A percentile compares a stretch with the other conserved stretches of the same genome.
phyloP scores from a whole-genome alignment of 2,797 vertebrate genomes.

The Sparus aurata region DNA sequence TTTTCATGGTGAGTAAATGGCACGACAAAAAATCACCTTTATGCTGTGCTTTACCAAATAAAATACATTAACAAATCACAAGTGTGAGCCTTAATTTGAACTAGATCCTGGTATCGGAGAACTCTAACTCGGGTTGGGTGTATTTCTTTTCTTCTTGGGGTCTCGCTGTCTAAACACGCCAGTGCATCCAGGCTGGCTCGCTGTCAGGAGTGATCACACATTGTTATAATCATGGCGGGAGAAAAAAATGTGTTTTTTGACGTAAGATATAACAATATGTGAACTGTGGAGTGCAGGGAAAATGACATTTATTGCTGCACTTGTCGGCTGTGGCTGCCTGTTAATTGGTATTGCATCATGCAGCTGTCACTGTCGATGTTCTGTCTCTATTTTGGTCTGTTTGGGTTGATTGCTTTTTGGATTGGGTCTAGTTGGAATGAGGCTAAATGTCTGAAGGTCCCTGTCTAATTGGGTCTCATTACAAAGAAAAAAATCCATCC shows the following conservation, averaged over 20 bases:
- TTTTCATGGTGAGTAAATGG: not conserved
- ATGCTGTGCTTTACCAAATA: not conserved
- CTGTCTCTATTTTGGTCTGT: not conserved
- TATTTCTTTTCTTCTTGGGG: not conserved
- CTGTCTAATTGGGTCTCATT: slow-evolving; percentile 4
- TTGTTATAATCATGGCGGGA: not conserved
- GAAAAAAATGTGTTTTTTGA: not conserved
- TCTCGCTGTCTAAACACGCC: not conserved
- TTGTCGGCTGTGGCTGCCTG: not conserved
- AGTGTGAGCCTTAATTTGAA: not conserved
- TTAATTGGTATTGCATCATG: slow-evolving; percentile 10
- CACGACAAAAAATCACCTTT: not conserved
- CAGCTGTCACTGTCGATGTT: slow-evolving; percentile 15
- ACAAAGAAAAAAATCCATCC: not conserved
- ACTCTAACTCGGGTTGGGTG: not conserved
- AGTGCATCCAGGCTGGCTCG: not conserved
- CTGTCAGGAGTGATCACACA: not conserved
- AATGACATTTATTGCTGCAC: slow-evolving; percentile 18
- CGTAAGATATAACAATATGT: not conserved
- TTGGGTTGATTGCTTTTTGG: not conserved
- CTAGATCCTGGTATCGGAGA: not conserved
- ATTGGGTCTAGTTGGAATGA: not conserved
- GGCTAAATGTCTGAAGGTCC: not conserved
- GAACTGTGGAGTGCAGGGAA: not conserved
- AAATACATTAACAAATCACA: not conserved